Evolutionary conservation across 2,888 invertebrate genomes (phyloP), one percentile per base, ranked within the genome.

Genomic region (Diloba caeruleocephala): DNA sequence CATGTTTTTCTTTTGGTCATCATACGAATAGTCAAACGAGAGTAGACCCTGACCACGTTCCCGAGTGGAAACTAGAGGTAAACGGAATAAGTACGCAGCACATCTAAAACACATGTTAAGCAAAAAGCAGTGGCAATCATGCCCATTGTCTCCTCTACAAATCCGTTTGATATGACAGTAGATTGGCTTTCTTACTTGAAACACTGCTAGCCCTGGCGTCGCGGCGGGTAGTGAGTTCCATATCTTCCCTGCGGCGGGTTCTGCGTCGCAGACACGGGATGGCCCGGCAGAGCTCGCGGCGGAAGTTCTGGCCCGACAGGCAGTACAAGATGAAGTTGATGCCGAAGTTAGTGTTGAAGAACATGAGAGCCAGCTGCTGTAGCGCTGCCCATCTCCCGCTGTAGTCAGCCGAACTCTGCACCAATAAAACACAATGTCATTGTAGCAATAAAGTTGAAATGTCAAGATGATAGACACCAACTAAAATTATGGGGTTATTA

Each of bases 321-420:
- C 97, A 97, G 88, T 98, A 98, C 32, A 98, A 93, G 1, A 96
- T 94, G 81, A 97, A 97, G 88, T 97, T 97, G 46, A 97, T 96
- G 29, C 97, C 97, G 78, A 97, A 98, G 88, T 97, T 97, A 3
- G 96, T 96, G 78, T 97, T 94, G 88, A 97, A 98, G 34, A 97
- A 92, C 64, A 96, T 89, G 60, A 95, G 94, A 48, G 95, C 94
- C 59, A 96, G 88, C 69, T 96, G 95, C 78, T 97, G 97, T 23
- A 95, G 74, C 0, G 94, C 90, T 15, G 94, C 85, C 79, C 94
- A 94, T 0, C 89, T 87, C 29, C 93, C 93, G 17, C 85, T 81
- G 76, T 83, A 68, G 19, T 84, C 82, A 7, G 64, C 56, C 0
- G 74, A 50, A 12, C 62, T 78, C 89, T 90, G 80, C 25, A 2